Evolutionary conservation across 1,140 invertebrate genomes (phyloP), one percentile per base, ranked within the genome.

Genomic region (Coelopa frigida): DNA sequence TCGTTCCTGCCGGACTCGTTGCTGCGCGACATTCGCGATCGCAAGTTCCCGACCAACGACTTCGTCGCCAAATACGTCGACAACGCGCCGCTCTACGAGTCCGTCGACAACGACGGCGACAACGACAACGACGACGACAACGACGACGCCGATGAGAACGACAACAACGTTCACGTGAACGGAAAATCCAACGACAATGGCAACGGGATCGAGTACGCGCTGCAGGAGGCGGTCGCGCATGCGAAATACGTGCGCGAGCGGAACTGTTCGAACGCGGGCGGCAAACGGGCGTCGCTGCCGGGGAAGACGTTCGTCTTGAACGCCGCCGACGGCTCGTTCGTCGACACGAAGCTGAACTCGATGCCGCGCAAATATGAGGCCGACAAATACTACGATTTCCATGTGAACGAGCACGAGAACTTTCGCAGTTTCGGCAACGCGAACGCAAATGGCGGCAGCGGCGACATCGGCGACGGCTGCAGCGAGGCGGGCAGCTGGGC

Each of bases 311-410:
- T 37, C 10, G 23, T 27, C 7, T 22, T 50, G 11, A 48, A 44
- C 35, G 17, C 24, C 6, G 47, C 29, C 14, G 37, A 38, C 39
- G 39, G 43, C 47, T 33, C 24, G 18, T 33, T 38, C 21, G 35
- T 48, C 23, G 46, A 39, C 35, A 45, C 31, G 4, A 50, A 50
- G 42, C 45, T 51, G 41, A 40, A 45, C 35, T 66, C 40, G 39
- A 66, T 53, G 62, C 62, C 63, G 0, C 39, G 62, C 37, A 59
- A 73, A 33, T 84, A 82, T 52, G 82, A 85, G 55, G 76, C 82
- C 43, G 84, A 89, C 70, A 80, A 81, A 62, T 87, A 78, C 65
- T 87, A 85, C 56, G 80, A 83, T 56, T 91, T 91, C 56, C 87
- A 89, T 66, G 67, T 90, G 43, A 84, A 87, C 56, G 87, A 89